These are phyloP conservation scores for zebrafish (Danio rerio) DNA, from an alignment of 2,113 vertebrate genomes.

Conservation along the genomic window GRCz12tu NC_133180.1:54101501-54102000, in stretches of 20 bases:
- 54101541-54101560: conserved; percentile 30
- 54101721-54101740: conserved; percentile 98
- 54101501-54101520: too few relatives aligned
- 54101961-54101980: not conserved
- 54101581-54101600: not conserved
- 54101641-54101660: conserved; percentile 85
- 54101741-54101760: conserved; percentile 85
- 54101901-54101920: conserved; percentile 62
- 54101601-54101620: conserved; percentile 50
- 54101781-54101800: conserved; percentile 16
- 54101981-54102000: conserved; percentile 5
- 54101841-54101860: conserved; percentile 63
- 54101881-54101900: conserved; percentile 72
- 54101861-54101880: conserved; percentile 61
- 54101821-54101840: conserved; percentile 64
- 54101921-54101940: conserved; percentile 51
- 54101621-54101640: conserved; percentile 66
- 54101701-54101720: conserved; percentile 94
- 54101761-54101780: conserved; percentile 14
- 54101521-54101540: not conserved
- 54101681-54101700: conserved; percentile 92
- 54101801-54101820: conserved; percentile 57
- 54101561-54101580: conserved; percentile 7
- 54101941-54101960: conserved; percentile 11
- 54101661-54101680: conserved; percentile 96